A percentile compares a stretch with the other conserved stretches of the same genome.
phyloP scores from a whole-genome alignment of 2,113 vertebrate species.

The Nyctibius bracteatus region DNA sequence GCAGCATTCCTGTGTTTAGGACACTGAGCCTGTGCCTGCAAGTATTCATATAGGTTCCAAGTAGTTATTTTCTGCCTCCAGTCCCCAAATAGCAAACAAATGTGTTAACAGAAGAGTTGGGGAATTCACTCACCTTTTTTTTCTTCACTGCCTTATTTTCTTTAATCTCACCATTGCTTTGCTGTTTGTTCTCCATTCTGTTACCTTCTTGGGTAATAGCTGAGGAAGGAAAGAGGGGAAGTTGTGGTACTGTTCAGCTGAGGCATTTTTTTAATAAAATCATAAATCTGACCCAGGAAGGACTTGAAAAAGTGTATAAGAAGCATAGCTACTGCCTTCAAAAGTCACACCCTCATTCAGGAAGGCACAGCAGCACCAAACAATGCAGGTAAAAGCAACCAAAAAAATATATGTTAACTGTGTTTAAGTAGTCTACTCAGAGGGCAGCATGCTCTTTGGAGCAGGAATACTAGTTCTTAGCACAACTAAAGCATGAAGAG shows the following conservation, averaged over 20 bases:
- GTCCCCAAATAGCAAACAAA: neutral
- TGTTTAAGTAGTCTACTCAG: neutral
- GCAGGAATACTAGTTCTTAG: neutral
- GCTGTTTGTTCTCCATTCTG: conserved; percentile 26
- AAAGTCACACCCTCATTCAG: neutral
- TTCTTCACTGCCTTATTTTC: neutral
- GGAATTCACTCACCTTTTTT: conserved; percentile 58
- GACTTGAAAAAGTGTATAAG: neutral
- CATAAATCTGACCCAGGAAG: neutral
- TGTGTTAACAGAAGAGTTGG: neutral
- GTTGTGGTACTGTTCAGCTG: neutral
- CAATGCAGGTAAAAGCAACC: neutral
- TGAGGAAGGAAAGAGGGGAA: neutral
- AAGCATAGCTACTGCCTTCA: neutral
- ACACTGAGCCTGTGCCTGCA: neutral
- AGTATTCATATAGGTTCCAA: neutral
- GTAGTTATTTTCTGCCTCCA: neutral
- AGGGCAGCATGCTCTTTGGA: neutral
- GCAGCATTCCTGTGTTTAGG: neutral
- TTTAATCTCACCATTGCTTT: neutral
- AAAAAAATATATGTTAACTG: neutral
- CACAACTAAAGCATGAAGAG: neutral
- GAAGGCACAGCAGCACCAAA: neutral
- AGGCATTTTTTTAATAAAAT: neutral
- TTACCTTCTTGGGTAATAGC: neutral